phyloP scores from a whole-genome alignment of 2,113 vertebrate genomes.

The Onychostruthus taczanowskii region DNA sequence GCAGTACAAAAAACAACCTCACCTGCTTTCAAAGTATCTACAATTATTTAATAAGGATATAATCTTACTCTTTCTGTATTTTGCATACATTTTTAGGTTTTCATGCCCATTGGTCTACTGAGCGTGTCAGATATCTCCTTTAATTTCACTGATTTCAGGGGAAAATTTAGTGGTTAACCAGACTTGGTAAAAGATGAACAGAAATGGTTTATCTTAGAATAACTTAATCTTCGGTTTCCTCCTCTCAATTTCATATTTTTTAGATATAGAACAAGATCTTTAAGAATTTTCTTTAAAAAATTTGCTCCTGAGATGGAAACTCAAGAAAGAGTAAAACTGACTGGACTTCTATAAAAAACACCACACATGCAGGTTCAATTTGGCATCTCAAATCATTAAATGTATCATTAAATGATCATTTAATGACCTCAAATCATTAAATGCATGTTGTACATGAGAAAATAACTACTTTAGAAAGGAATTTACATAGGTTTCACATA shows the following conservation, averaged over 20 bases:
- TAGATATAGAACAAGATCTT: neutral
- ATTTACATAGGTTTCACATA: neutral
- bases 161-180: neutral
- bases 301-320: neutral
- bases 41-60: neutral
- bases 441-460: neutral
- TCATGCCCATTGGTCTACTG: neutral
- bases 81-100: neutral
- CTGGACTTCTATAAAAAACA: neutral
- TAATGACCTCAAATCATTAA: neutral
- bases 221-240: neutral
- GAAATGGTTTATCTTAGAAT: neutral
- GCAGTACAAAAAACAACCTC: neutral
- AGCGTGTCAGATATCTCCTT: neutral
- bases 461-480: neutral
- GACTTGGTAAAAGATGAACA: neutral
- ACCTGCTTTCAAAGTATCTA: accelerated
- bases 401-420: neutral
- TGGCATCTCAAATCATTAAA: neutral
- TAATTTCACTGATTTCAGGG: neutral
- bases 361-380: neutral
- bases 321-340: neutral
- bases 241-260: neutral
- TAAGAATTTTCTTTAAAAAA: neutral
- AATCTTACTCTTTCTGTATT: neutral